These are phyloP conservation scores for Mustela nigripes DNA, from an alignment of 2,113 vertebrate genomes.

Conservation along the genomic window DNA sequence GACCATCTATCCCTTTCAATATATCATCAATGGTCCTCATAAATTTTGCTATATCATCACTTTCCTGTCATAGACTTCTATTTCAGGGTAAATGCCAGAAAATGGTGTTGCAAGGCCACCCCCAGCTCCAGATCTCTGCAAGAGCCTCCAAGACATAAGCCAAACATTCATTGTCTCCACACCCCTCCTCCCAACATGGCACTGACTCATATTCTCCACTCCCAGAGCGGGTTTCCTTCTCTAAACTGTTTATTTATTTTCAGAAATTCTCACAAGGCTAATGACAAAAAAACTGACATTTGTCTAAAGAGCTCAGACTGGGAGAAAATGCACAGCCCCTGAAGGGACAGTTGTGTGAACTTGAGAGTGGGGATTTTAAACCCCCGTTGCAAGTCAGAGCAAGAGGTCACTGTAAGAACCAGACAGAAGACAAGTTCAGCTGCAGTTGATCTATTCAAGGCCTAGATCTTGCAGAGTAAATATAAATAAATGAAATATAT, in stretches of 20 bases:
- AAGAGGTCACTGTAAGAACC: slow-evolving; percentile 71
- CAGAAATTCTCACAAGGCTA: slow-evolving; percentile 75
- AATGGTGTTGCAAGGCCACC: neutral
- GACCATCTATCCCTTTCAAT: neutral
- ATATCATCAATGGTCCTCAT: neutral
- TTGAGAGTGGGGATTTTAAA: slow-evolving; percentile 62
- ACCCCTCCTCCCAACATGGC: neutral
- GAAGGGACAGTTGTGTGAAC: slow-evolving; percentile 68
- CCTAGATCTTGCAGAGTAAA: slow-evolving; percentile 55
- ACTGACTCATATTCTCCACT: slow-evolving; percentile 33
- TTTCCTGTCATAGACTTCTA: neutral
- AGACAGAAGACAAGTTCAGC: slow-evolving; percentile 68
- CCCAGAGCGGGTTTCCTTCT: slow-evolving; percentile 71
- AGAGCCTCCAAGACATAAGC: neutral
- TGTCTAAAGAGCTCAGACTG: slow-evolving; percentile 54
- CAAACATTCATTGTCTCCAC: neutral
- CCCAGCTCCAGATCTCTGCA: neutral
- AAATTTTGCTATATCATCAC: neutral
- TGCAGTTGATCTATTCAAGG: slow-evolving; percentile 77
- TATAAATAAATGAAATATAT: slow-evolving; percentile 80
- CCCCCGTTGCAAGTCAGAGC: slow-evolving; percentile 59
- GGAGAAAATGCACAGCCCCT: slow-evolving; percentile 72
- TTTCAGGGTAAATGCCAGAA: neutral
- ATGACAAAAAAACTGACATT: slow-evolving; percentile 64
- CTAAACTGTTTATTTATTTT: slow-evolving; percentile 77